A percentile compares a stretch with the other conserved stretches of the same genome.
Evolutionary conservation across 2,888 invertebrate species (phyloP).

Genomic region (Eugnorisma glareosa): DNA sequence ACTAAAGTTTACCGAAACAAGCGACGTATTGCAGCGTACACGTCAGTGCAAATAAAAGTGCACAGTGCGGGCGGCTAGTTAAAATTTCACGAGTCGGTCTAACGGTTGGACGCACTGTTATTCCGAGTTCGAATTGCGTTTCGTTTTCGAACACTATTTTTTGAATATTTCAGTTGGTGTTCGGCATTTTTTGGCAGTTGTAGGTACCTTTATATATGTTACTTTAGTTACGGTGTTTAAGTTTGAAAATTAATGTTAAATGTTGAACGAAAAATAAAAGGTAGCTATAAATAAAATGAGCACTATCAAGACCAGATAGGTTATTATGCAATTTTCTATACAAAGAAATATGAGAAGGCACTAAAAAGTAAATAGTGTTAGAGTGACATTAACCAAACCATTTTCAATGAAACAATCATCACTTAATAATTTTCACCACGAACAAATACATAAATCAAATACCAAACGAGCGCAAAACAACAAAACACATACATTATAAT

Average conservation of each 20-base stretch:
- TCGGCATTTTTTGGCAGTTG: constrained; percentile 27
- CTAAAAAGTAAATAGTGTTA: not conserved
- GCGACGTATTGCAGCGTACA: constrained; percentile 71
- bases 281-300: not conserved
- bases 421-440: not conserved
- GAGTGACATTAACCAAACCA: not conserved
- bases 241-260: not conserved
- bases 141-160: constrained; percentile 66
- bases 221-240: constrained; percentile 2
- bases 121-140: constrained; percentile 68
- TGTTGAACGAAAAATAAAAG: not conserved
- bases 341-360: not conserved
- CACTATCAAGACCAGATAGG: not conserved
- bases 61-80: constrained; percentile 75
- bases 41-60: constrained; percentile 82
- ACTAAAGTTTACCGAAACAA: constrained; percentile 66
- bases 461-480: constrained; percentile 13
- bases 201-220: constrained; percentile 49
- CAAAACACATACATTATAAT: constrained; percentile 39
- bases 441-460: constrained; percentile 26
- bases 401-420: constrained; percentile 22
- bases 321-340: not conserved
- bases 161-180: constrained; percentile 70
- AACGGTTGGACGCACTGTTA: constrained; percentile 71
- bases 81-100: constrained; percentile 82